phyloP scores from a whole-genome alignment of 2,888 invertebrate species.

The Caenorhabditis sp. region DNA sequence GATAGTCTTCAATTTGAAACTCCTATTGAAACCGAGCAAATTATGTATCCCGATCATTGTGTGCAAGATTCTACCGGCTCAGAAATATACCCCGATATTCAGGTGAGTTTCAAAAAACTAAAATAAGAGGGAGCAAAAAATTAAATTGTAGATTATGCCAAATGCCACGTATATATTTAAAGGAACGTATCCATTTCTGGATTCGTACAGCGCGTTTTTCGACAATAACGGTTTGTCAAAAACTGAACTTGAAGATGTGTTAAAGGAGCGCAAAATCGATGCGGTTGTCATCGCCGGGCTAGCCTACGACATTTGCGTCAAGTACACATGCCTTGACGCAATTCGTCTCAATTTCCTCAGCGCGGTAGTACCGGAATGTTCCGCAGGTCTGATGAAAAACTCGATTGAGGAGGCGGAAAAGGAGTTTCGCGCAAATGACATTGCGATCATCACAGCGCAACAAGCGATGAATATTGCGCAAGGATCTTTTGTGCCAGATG shows the following conservation, averaged over 20 bases:
- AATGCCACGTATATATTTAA: slow-evolving; percentile 28
- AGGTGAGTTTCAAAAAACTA: background rate
- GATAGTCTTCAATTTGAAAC: slow-evolving; percentile 91
- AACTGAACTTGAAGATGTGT: slow-evolving; percentile 83
- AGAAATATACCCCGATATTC: slow-evolving; percentile 85
- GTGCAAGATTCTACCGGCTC: slow-evolving; percentile 95
- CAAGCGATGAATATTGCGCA: slow-evolving; percentile 19
- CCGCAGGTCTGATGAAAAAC: slow-evolving; percentile 38
- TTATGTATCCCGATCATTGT: slow-evolving; percentile 92
- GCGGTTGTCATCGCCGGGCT: slow-evolving; percentile 93
- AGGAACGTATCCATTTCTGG: slow-evolving; percentile 91
- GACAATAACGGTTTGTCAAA: slow-evolving; percentile 90
- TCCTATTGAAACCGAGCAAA: slow-evolving; percentile 72
- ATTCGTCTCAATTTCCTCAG: slow-evolving; percentile 31
- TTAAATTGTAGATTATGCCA: slow-evolving; percentile 2
- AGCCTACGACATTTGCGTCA: slow-evolving; percentile 92
- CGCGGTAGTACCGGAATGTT: slow-evolving; percentile 32
- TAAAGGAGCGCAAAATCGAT: slow-evolving; percentile 82
- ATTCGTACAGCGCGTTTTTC: slow-evolving; percentile 97
- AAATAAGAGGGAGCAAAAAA: too few species aligned
- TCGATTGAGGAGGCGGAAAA: slow-evolving; percentile 52
- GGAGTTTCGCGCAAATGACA: slow-evolving; percentile 45
- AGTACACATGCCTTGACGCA: slow-evolving; percentile 47
- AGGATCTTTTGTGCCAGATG: slow-evolving; percentile 30
- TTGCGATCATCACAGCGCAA: slow-evolving; percentile 49